phyloP scores from a whole-genome alignment of 2,113 vertebrate genomes.

The Stegastes partitus region DNA sequence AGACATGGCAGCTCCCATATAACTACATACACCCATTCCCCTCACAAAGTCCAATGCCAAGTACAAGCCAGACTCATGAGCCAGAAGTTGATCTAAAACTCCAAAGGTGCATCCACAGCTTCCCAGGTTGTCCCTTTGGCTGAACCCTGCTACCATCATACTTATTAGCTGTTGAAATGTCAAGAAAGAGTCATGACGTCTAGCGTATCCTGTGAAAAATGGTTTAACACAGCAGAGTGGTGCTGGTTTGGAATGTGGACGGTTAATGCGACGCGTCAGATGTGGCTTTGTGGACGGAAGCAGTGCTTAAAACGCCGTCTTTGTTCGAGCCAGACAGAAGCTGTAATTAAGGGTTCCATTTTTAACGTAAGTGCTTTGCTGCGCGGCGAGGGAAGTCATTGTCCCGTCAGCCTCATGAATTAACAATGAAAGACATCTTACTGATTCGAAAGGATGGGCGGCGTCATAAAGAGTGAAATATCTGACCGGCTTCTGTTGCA shows the following conservation, averaged over 20 bases:
- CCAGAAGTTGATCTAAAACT: background rate
- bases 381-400: slow-evolving; percentile 46
- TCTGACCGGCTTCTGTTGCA: slow-evolving; percentile 22
- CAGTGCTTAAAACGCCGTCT: slow-evolving; percentile 12
- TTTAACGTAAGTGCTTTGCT: slow-evolving; percentile 49
- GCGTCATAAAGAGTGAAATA: slow-evolving; percentile 27
- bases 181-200: slow-evolving; percentile 2
- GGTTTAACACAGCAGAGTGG: background rate
- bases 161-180: background rate
- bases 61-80: background rate
- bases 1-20: background rate
- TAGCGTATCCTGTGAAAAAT: slow-evolving; percentile 2
- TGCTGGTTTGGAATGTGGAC: background rate
- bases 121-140: background rate
- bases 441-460: slow-evolving; percentile 21
- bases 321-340: slow-evolving; percentile 15
- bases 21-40: background rate
- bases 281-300: background rate
- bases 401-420: slow-evolving; percentile 59
- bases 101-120: background rate
- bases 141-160: background rate
- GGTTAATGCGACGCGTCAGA: background rate
- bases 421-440: slow-evolving; percentile 54
- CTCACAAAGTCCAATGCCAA: background rate
- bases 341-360: slow-evolving; percentile 66